Conservation (phyloP, 2,113 vertebrate species). For the Mesocricetus auratus region DNA sequence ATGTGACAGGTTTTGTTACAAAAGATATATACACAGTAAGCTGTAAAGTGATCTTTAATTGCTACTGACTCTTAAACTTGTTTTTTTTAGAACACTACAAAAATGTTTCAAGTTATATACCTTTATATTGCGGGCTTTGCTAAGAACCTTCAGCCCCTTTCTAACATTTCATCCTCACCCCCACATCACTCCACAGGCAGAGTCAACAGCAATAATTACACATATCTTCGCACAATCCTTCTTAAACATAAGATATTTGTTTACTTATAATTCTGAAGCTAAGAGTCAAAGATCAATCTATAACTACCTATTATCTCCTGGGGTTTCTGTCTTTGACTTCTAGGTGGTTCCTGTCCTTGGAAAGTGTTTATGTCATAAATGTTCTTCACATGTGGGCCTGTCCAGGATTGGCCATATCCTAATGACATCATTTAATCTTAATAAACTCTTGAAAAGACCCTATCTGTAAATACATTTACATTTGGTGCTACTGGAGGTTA, state of each 20-base stretch:
- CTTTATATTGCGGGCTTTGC: neutral
- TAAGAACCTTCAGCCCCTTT: neutral
- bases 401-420: too few species aligned
- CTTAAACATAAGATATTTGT: neutral
- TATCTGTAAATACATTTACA: neutral
- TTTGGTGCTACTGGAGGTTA: neutral
- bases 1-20: conserved; percentile 10
- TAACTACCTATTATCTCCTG: neutral
- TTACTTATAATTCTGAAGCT: neutral
- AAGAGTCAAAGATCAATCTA: neutral
- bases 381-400: neutral
- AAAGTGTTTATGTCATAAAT: neutral
- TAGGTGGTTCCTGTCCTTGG: neutral
- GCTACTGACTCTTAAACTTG: neutral
- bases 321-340: neutral
- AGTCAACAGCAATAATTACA: neutral
- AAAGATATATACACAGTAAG: neutral
- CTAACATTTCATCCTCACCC: neutral
- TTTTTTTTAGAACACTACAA: neutral
- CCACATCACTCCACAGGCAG: neutral
- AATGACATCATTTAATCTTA: neutral
- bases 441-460: neutral
- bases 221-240: neutral
- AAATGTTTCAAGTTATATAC: neutral
- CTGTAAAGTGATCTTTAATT: neutral